Percentiles rank a stretch among this genome's conserved stretches.
phyloP scores from a whole-genome alignment of 2,797 vertebrate genomes.

The Nyctalus aviator region DNA sequence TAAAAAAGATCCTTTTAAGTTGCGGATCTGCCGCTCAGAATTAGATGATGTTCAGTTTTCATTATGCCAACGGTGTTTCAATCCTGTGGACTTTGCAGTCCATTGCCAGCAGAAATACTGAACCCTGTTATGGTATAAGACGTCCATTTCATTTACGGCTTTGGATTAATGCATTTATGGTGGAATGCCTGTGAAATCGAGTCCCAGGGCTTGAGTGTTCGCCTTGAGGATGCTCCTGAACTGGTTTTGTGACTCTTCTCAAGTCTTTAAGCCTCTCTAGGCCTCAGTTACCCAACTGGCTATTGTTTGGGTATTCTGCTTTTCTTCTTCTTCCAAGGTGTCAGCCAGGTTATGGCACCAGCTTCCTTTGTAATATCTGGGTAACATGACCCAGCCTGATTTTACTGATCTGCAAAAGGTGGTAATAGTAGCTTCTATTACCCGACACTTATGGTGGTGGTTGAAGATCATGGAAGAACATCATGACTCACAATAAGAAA shows the following conservation, averaged over 20 bases:
- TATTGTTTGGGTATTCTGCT: background rate
- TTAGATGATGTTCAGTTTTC: background rate
- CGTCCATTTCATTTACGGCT: background rate
- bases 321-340: background rate
- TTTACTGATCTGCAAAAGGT: background rate
- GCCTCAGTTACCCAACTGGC: background rate
- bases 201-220: background rate
- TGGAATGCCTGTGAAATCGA: conserved; percentile 36
- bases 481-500: background rate
- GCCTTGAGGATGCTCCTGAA: background rate
- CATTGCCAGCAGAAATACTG: conserved; percentile 7
- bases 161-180: conserved; percentile 13
- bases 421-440: background rate
- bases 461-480: background rate
- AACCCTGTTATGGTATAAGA: conserved; percentile 1
- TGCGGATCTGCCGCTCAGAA: conserved; percentile 13
- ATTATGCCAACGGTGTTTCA: conserved; percentile 16
- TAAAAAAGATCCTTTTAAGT: background rate
- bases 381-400: background rate
- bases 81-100: background rate
- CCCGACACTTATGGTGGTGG: background rate
- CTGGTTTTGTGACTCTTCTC: background rate
- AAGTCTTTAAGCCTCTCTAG: background rate
- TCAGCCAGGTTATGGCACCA: background rate
- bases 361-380: background rate